Conservation (phyloP, 2,888 invertebrate genomes). For the Nesidiocoris tenuis region DNA sequence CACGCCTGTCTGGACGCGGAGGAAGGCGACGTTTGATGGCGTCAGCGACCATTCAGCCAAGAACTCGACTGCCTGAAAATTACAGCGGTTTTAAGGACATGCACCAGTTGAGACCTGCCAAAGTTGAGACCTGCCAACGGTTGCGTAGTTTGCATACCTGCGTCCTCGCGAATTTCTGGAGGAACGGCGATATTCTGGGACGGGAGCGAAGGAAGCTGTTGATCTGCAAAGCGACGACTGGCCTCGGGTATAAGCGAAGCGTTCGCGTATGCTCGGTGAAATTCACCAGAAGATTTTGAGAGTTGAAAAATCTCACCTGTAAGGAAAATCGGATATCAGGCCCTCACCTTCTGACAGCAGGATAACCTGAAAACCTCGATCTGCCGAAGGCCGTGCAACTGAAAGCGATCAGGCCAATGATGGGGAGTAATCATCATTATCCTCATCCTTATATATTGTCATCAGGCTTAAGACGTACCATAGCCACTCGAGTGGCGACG, state of each 20-base stretch:
- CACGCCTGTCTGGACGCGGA: conserved; percentile 94
- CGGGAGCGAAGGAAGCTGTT: conserved; percentile 94
- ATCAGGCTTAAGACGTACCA: too few relatives aligned
- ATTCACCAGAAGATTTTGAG: conserved; percentile 93
- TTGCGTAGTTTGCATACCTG: conserved; percentile 61
- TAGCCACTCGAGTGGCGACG: conserved; percentile 94
- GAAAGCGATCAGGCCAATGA: too few relatives aligned
- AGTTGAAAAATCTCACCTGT: conserved; percentile 70
- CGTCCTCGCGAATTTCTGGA: conserved; percentile 88
- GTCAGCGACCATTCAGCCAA: conserved; percentile 97
- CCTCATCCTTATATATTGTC: too few relatives aligned
- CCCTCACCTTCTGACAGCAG: too few relatives aligned
- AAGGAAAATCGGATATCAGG: too few relatives aligned
- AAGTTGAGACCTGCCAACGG: not conserved
- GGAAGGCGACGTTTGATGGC: conserved; percentile 95
- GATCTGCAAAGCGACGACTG: conserved; percentile 98
- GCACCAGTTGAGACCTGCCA: not conserved
- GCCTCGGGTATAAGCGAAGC: conserved; percentile 90
- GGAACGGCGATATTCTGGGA: conserved; percentile 82
- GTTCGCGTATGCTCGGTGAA: conserved; percentile 98
- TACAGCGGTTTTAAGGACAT: not conserved
- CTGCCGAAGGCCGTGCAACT: too few relatives aligned
- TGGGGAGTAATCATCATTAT: too few relatives aligned
- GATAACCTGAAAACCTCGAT: too few relatives aligned
- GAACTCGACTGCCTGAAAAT: conserved; percentile 89